These are phyloP conservation scores for Pyrochroa serraticornis DNA, from an alignment of 2,888 invertebrate species.

Conservation along the genomic window DNA sequence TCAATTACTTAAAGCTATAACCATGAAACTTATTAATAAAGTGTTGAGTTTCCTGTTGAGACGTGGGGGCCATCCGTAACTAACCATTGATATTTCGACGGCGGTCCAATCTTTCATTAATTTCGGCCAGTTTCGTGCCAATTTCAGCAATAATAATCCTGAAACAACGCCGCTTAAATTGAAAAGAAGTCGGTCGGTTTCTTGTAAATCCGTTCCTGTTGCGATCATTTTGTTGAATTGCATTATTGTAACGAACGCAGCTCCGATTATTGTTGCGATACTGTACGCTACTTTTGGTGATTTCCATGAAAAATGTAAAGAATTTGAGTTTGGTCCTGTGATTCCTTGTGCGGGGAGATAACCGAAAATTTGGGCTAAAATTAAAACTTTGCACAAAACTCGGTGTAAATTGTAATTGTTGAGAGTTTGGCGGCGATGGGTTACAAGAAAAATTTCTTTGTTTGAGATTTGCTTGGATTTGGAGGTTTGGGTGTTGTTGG, in stretches of 20 bases:
- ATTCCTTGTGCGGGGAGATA: constrained; percentile 25
- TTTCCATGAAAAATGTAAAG: constrained; percentile 30
- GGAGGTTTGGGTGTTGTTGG: too few relatives aligned
- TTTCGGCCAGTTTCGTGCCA: constrained; percentile 29
- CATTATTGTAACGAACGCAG: constrained; percentile 7
- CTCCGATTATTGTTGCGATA: constrained; percentile 15
- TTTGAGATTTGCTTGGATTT: too few relatives aligned
- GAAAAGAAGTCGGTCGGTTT: constrained; percentile 25
- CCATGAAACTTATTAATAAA: constrained; percentile 9
- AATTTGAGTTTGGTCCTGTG: constrained; percentile 8
- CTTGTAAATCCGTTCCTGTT: constrained; percentile 15
- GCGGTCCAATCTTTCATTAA: constrained; percentile 30
- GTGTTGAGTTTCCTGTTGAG: constrained; percentile 14
- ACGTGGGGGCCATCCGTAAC: constrained; percentile 25
- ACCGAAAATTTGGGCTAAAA: constrained; percentile 23
- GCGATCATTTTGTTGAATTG: constrained; percentile 19
- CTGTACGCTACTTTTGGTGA: constrained; percentile 25
- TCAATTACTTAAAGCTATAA: constrained; percentile 9
- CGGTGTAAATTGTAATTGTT: constrained; percentile 16
- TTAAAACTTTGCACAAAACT: constrained; percentile 11
- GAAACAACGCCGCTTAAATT: constrained; percentile 16
- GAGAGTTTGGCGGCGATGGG: too few relatives aligned
- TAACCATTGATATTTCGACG: constrained; percentile 19
- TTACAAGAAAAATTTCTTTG: too few relatives aligned
- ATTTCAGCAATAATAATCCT: constrained; percentile 20